Evolutionary conservation across 2,797 vertebrate species (phyloP).

Genomic region (Dromococcyx pavoninus): DNA sequence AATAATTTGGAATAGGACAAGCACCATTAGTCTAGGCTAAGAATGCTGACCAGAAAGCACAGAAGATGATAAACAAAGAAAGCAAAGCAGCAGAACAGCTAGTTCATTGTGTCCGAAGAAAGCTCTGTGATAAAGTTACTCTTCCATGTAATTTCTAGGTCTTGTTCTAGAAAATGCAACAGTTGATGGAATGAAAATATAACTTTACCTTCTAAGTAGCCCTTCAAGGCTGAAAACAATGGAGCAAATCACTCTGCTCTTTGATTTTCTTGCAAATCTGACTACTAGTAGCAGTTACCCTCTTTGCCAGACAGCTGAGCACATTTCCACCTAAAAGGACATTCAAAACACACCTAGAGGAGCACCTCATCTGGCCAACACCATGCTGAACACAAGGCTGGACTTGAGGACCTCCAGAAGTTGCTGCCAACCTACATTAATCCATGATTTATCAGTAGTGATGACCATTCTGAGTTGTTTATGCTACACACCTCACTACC

Average conservation of each 20-base stretch:
- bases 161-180: background rate
- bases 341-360: background rate
- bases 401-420: background rate
- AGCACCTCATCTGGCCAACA: background rate
- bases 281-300: background rate
- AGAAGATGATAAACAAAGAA: background rate
- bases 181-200: background rate
- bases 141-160: background rate
- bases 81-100: background rate
- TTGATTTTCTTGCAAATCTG: background rate
- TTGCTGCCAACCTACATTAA: background rate
- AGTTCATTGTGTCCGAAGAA: background rate
- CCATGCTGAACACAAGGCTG: accelerated
- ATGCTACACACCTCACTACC: background rate
- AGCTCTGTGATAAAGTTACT: background rate
- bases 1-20: background rate
- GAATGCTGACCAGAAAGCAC: background rate
- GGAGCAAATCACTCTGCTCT: background rate
- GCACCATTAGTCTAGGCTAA: background rate
- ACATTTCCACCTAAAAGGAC: background rate
- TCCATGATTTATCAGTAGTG: background rate
- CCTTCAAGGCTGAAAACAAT: background rate
- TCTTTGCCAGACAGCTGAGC: background rate
- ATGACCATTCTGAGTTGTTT: background rate
- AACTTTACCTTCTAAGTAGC: background rate